Evolutionary conservation across 2,113 vertebrate species (phyloP).

Genomic region (Boulengeromyrus knoepffleri): DNA sequence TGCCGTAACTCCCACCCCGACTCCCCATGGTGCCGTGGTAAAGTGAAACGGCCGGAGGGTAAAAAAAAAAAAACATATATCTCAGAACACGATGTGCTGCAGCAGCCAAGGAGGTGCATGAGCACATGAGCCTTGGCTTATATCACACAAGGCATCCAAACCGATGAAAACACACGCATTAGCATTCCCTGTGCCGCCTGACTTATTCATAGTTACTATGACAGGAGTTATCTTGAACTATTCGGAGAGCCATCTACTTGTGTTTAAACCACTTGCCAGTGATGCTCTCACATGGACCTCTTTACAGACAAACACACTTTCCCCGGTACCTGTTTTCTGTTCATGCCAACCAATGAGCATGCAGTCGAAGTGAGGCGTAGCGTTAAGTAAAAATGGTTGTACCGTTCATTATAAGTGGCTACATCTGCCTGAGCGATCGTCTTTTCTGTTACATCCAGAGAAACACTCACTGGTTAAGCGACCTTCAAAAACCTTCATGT

Average conservation of each 20-base stretch:
- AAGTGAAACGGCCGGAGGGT: background rate
- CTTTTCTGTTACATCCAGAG: background rate
- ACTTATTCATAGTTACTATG: background rate
- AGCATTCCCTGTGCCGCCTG: background rate
- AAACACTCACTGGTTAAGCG: background rate
- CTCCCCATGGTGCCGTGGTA: background rate
- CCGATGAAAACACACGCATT: background rate
- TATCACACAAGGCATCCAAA: background rate
- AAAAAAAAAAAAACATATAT: background rate
- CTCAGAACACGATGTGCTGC: background rate
- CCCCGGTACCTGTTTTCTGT: background rate
- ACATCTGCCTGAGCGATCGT: background rate
- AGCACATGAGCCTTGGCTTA: background rate
- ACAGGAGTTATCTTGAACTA: background rate
- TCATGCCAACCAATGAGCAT: background rate
- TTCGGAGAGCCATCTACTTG: background rate
- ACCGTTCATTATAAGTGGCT: background rate
- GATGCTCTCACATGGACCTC: background rate
- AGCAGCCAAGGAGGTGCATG: too few species aligned
- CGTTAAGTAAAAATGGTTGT: background rate
- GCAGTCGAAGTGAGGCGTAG: background rate
- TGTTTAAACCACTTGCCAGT: background rate
- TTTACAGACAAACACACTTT: background rate
- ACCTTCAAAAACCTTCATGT: background rate
- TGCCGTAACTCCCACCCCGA: background rate